phyloP scores from a whole-genome alignment of 2,888 invertebrate species.

The Ecdyonurus torrentis region DNA sequence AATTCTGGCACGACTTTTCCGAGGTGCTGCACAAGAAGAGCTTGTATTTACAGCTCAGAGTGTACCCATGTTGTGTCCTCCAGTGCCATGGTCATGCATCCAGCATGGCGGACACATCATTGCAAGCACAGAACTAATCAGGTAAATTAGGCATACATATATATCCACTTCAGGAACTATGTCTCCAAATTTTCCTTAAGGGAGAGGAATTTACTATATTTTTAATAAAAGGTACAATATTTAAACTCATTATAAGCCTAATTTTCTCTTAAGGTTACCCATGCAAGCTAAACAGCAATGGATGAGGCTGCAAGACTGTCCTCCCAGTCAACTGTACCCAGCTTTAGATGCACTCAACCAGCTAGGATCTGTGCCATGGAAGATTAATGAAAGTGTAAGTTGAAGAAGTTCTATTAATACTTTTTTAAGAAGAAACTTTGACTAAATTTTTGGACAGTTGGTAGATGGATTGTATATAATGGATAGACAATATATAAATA shows the following conservation, averaged over 20 bases:
- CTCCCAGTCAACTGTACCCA: constrained; percentile 51
- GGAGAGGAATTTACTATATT: no score
- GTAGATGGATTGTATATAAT: no score
- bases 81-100: constrained; percentile 63
- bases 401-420: background rate
- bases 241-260: no score
- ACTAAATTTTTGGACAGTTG: background rate
- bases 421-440: background rate
- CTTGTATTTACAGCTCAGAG: constrained; percentile 47
- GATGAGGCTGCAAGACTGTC: constrained; percentile 39
- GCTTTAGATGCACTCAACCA: constrained; percentile 84
- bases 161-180: background rate
- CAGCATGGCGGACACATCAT: constrained; percentile 59
- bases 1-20: constrained; percentile 46
- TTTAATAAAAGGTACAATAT: no score
- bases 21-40: constrained; percentile 44
- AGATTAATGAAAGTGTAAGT: constrained; percentile 55
- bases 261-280: constrained; percentile 31
- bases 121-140: constrained; percentile 43
- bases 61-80: constrained; percentile 66
- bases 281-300: constrained; percentile 44
- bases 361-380: constrained; percentile 85
- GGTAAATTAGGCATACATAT: constrained; percentile 20
- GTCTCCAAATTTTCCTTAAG: background rate
- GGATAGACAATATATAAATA: no score